A percentile compares a stretch with the other conserved stretches of the same genome.
Evolutionary conservation across 2,797 vertebrate species (phyloP).

Genomic region (Sebastolobus altivelis): DNA sequence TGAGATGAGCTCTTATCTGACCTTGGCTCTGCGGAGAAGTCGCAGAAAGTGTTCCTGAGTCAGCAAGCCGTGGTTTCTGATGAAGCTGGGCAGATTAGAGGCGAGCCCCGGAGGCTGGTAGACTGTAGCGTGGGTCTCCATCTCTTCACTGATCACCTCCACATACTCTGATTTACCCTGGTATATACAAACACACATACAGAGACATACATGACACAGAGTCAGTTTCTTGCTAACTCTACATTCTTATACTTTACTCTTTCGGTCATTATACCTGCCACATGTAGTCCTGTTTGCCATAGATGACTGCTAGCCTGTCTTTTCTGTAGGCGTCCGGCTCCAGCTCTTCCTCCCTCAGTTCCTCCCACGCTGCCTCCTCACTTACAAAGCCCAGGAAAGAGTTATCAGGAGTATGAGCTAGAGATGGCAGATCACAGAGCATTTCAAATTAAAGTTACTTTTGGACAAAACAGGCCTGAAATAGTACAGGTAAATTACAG

Average conservation of each 20-base stretch:
- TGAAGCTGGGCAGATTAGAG: conserved; percentile 67
- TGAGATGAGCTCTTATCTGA: conserved; percentile 30
- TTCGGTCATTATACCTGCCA: conserved; percentile 75
- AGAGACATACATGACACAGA: background rate
- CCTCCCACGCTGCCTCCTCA: conserved; percentile 61
- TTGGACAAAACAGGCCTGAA: conserved; percentile 7
- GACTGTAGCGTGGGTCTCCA: conserved; percentile 82
- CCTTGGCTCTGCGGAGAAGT: conserved; percentile 81
- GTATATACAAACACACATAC: background rate
- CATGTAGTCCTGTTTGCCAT: conserved; percentile 85
- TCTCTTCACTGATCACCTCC: conserved; percentile 68
- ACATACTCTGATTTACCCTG: conserved; percentile 82
- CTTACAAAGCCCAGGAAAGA: conserved; percentile 84
- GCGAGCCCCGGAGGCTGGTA: conserved; percentile 69
- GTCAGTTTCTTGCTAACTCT: background rate
- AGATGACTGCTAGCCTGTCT: conserved; percentile 78
- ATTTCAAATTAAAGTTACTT: background rate
- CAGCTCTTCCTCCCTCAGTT: conserved; percentile 41
- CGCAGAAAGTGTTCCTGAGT: conserved; percentile 75
- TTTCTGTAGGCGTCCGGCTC: conserved; percentile 55
- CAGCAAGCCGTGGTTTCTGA: conserved; percentile 82
- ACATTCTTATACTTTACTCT: background rate
- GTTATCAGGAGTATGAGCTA: conserved; percentile 85
- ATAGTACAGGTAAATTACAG: conserved; percentile 30
- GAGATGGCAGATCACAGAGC: conserved; percentile 13